phyloP scores from a whole-genome alignment of 2,888 invertebrate species.

The Craniophora ligustri region DNA sequence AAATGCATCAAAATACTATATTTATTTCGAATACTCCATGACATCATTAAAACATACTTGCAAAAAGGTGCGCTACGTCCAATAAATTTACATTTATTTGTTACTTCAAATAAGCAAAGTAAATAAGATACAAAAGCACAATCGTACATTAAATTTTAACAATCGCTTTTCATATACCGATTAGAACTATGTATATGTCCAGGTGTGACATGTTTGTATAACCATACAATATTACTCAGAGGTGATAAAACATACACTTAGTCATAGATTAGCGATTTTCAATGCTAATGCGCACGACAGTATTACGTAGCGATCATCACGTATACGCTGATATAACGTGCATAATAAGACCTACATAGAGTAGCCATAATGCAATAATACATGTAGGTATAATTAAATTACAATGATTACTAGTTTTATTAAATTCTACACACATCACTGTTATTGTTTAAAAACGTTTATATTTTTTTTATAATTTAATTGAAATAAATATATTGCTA shows the following conservation, averaged over 20 bases:
- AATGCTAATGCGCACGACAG: slow-evolving; percentile 58
- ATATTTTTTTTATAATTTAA: too few relatives aligned
- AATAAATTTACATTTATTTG: slow-evolving; percentile 7
- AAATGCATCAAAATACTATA: not conserved
- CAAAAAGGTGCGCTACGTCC: slow-evolving; percentile 3
- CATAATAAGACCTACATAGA: slow-evolving; percentile 2
- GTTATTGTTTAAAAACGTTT: not conserved
- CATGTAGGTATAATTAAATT: not conserved
- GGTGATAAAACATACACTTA: slow-evolving; percentile 67
- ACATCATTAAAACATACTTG: too few relatives aligned
- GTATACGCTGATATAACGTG: not conserved
- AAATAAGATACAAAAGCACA: slow-evolving; percentile 25
- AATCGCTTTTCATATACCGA: slow-evolving; percentile 10
- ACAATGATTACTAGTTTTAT: not conserved
- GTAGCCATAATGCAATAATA: slow-evolving; percentile 1
- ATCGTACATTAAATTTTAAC: not conserved
- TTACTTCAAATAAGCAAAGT: not conserved
- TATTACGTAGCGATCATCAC: slow-evolving; percentile 14
- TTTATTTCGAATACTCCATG: not conserved
- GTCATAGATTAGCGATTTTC: slow-evolving; percentile 73
- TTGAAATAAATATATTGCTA: too few relatives aligned
- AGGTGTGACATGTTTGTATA: slow-evolving; percentile 54
- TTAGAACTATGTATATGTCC: slow-evolving; percentile 6
- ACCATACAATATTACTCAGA: slow-evolving; percentile 54
- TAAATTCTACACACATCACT: not conserved